Percentiles rank a stretch among this genome's conserved stretches.
Conservation (phyloP, 2,888 invertebrate genomes). For the Agapostemon virescens region DNA sequence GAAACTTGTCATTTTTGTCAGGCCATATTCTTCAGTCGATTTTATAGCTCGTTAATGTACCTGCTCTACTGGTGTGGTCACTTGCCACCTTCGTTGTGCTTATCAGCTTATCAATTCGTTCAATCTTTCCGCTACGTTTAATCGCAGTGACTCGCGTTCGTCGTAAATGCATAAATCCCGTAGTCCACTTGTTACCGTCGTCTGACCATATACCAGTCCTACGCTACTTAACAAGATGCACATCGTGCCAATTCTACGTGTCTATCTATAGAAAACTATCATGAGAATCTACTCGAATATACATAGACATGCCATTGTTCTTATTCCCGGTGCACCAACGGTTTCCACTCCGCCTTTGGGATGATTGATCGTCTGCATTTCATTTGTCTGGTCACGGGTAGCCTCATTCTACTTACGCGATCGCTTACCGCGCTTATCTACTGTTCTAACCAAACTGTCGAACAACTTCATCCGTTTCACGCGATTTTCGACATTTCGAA, state of each 20-base stretch:
- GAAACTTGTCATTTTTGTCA: no score
- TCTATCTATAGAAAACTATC: background rate
- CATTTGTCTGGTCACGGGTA: background rate
- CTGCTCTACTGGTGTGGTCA: background rate
- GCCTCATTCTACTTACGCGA: background rate
- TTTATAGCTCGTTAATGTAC: no score
- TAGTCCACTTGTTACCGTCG: background rate
- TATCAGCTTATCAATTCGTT: no score
- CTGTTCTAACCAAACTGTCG: background rate
- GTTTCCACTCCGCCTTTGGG: background rate
- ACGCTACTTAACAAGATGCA: background rate
- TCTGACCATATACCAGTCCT: background rate
- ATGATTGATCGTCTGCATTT: background rate
- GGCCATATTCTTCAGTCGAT: no score
- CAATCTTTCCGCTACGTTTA: no score
- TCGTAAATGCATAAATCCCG: no score
- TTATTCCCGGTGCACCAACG: background rate
- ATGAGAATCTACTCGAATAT: background rate
- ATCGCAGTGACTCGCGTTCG: no score
- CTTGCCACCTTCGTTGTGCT: no score
- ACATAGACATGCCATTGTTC: background rate
- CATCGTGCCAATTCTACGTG: background rate
- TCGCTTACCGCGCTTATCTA: background rate
- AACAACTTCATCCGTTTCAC: no score
- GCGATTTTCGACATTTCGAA: no score